These are phyloP conservation scores for Pristiophorus japonicus DNA, from an alignment of 2,113 vertebrate species.

Conservation along the genomic window DNA sequence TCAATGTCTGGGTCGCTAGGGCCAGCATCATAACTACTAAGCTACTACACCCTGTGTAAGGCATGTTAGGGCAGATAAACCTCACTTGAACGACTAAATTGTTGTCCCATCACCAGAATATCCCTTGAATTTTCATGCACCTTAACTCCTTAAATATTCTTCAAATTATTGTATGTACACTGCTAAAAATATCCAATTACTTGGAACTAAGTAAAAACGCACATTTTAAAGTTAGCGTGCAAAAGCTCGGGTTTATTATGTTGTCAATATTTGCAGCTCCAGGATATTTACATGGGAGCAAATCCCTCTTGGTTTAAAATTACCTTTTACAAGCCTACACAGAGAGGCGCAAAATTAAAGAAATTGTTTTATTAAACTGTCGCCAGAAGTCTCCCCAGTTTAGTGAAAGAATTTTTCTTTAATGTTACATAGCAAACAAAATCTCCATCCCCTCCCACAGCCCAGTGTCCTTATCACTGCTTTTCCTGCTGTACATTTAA, in stretches of 20 bases:
- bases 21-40: background rate
- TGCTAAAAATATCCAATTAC: background rate
- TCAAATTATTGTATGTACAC: background rate
- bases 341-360: background rate
- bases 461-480: background rate
- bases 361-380: constrained; percentile 10
- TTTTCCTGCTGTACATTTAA: background rate
- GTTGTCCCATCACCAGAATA: background rate
- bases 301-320: background rate
- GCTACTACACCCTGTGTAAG: background rate
- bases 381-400: background rate
- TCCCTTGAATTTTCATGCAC: background rate
- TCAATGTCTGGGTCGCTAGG: background rate
- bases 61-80: background rate
- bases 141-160: background rate
- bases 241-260: background rate
- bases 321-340: background rate
- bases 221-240: background rate
- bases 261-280: background rate
- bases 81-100: background rate
- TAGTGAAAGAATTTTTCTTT: background rate
- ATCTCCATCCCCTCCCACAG: background rate
- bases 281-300: background rate
- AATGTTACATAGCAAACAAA: background rate
- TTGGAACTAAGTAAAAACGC: background rate